Base-by-base conservation (phyloP, 2,113 vertebrate genomes). In the Takifugu flavidus region DNA sequence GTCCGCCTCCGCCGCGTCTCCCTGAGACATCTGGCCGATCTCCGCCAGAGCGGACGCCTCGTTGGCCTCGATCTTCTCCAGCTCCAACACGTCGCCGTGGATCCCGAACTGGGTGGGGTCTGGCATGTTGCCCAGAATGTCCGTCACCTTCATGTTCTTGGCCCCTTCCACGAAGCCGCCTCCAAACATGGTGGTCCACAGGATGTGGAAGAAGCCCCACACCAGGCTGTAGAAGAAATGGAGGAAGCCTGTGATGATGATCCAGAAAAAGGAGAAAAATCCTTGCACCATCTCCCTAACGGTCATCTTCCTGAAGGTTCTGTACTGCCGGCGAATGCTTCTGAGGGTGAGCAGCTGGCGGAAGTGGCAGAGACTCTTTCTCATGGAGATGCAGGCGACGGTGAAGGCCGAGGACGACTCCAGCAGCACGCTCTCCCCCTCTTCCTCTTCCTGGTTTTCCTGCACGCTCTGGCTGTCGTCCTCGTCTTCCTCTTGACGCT, bases 51-150 rank as follows among this genome's bases (percentile, higher is more conserved):
- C 70, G 0, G 89, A 86, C 0, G 89, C 88, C 49, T 95, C 95
- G 0, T 47, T 67, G 1, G 87, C 78, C 70, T 98, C 96, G 62
- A 88, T 82, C 87, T 95, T 95, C 84, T 99, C 96, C 6, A 86
- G 81, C 75, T 98, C 97, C 20, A 94, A 25, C 20, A 92, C 86
- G 46, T 99, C 97, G 5, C 96, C 95, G 0, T 99, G 97, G 76
- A 99, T 98, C 63, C 96, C 97, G 79, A 98, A 98, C 61, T 99
- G 97, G 15, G 96, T 99, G 49, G 97, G 97, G 82, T 99, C 96
- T 1, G 97, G 97, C 97, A 99, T 99, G 82, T 98, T 98, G 6
- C 96, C 97, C 76, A 99, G 83, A 82, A 99, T 96, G 83, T 98
- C 96, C 1, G 94, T 98, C 75, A 99, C 97, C 88, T 96, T 95